Conservation (phyloP, 2,113 vertebrate genomes). For the Lepidothrix coronata region DNA sequence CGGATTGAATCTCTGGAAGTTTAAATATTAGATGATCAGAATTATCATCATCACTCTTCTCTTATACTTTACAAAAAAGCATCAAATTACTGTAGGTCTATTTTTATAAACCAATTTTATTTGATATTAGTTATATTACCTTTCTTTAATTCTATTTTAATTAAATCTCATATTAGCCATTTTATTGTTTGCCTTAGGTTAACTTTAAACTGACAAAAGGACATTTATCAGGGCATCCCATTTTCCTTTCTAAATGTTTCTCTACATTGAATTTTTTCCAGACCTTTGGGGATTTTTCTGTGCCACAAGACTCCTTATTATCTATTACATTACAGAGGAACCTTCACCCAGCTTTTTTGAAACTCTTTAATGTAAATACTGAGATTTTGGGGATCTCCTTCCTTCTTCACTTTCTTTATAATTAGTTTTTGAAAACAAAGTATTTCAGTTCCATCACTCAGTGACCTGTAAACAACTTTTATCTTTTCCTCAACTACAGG, state of each 20-base stretch:
- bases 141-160: constrained; percentile 26
- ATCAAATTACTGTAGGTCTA: background rate
- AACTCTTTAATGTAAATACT: background rate
- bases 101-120: constrained; percentile 30
- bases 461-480: background rate
- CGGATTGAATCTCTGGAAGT: background rate
- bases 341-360: background rate
- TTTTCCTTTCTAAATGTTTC: background rate
- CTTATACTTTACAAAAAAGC: background rate
- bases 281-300: background rate
- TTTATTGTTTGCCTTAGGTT: constrained; percentile 46
- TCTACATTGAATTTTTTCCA: background rate
- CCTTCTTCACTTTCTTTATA: background rate
- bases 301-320: background rate
- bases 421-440: background rate
- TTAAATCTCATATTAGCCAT: constrained; percentile 3
- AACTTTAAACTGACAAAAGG: constrained; percentile 4
- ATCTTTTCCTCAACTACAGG: background rate
- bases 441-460: background rate
- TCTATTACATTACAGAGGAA: background rate
- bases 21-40: background rate
- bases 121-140: background rate
- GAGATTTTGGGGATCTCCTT: background rate
- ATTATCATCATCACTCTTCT: background rate
- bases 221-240: background rate